These are phyloP conservation scores for Xenops minutus DNA, from an alignment of 2,797 vertebrate genomes.

Conservation along the genomic window DNA sequence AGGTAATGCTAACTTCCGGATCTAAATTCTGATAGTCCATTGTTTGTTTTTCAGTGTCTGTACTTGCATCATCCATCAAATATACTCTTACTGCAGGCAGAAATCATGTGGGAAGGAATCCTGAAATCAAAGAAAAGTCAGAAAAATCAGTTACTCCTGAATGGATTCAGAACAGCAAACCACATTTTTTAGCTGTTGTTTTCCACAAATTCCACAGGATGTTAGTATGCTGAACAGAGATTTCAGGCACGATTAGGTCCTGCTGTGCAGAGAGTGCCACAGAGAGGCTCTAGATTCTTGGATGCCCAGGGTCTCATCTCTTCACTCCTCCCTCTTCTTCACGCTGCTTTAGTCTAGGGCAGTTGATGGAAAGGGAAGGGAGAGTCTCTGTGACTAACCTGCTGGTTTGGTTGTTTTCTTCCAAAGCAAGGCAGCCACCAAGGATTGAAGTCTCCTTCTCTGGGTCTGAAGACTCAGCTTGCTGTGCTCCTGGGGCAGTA, in stretches of 20 bases:
- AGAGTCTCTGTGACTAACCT: background rate
- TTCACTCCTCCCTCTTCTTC: background rate
- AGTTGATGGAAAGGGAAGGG: background rate
- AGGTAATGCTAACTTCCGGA: background rate
- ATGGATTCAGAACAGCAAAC: background rate
- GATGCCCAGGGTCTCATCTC: background rate
- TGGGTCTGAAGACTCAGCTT: background rate
- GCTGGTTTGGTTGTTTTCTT: background rate
- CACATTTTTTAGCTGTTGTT: background rate
- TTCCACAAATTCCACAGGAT: background rate
- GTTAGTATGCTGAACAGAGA: background rate
- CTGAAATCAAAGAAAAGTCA: background rate
- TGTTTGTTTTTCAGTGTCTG: background rate
- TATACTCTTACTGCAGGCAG: background rate
- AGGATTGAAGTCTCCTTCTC: background rate
- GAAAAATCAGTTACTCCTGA: background rate
- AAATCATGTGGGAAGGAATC: background rate
- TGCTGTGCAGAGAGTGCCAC: background rate
- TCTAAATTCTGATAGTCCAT: background rate
- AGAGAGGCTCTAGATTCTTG: background rate
- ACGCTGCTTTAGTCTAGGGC: background rate
- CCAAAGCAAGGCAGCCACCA: background rate
- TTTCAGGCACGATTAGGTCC: background rate
- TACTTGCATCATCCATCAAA: background rate
- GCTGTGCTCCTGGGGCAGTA: background rate